These are phyloP conservation scores for Euura lappo DNA, from an alignment of 1,140 invertebrate species.

Conservation along the genomic window DNA sequence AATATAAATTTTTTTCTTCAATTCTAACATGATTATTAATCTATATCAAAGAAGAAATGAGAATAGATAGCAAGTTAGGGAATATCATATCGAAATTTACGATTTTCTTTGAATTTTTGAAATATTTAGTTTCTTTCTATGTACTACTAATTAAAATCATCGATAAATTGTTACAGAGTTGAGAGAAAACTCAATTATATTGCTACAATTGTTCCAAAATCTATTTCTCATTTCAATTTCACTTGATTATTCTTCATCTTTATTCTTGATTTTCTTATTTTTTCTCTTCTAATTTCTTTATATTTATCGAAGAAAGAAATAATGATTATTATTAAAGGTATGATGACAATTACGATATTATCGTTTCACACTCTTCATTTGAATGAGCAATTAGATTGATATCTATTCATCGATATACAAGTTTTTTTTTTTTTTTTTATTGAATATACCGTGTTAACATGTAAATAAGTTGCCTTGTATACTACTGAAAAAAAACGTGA, in stretches of 20 bases:
- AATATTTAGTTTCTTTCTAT: too few species aligned
- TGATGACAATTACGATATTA: neutral
- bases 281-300: too few species aligned
- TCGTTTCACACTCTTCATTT: neutral
- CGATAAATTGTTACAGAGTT: too few species aligned
- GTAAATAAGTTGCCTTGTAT: conserved; percentile 4
- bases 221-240: neutral
- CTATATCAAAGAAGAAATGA: too few species aligned
- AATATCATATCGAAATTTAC: too few species aligned
- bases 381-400: neutral
- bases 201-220: neutral
- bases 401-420: neutral
- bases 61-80: too few species aligned
- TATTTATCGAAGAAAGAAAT: too few species aligned
- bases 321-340: too few species aligned
- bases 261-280: neutral
- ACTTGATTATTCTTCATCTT: neutral
- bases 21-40: too few species aligned
- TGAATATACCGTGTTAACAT: neutral
- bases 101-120: too few species aligned
- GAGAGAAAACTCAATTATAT: neutral
- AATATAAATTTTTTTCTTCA: too few species aligned
- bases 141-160: too few species aligned
- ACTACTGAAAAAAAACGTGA: neutral
- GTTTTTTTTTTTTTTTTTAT: neutral